Percentiles rank a stretch among this genome's conserved stretches.
These are phyloP conservation scores for Alethe castanea DNA, from an alignment of 2,113 vertebrate genomes.

Conservation along the genomic window DNA sequence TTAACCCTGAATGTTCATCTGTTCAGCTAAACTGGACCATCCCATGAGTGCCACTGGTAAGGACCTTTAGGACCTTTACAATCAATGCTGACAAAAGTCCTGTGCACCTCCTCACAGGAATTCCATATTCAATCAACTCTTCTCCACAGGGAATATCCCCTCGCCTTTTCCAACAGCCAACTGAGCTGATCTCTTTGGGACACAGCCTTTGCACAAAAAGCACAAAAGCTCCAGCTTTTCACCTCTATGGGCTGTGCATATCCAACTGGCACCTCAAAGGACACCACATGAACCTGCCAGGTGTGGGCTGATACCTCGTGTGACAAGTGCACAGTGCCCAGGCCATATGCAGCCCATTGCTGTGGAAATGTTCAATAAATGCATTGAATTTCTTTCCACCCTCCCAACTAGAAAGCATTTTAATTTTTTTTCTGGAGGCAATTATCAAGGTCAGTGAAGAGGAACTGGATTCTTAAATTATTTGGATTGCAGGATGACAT, in stretches of 20 bases:
- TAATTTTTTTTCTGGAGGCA: neutral
- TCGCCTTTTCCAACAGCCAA: neutral
- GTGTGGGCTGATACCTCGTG: neutral
- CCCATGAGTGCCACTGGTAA: neutral
- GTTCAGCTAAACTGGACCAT: neutral
- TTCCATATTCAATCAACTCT: neutral
- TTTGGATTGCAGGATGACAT: neutral
- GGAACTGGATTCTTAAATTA: neutral
- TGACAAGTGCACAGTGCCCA: neutral
- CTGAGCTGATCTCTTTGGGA: neutral
- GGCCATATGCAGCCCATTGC: neutral
- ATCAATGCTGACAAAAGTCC: neutral
- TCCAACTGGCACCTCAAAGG: neutral
- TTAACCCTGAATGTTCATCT: neutral
- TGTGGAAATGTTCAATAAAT: neutral
- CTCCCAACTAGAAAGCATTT: neutral
- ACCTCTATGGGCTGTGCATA: neutral
- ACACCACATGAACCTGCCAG: neutral
- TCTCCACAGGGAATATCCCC: neutral
- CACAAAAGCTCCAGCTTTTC: neutral
- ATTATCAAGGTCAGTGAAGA: neutral
- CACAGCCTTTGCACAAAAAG: neutral
- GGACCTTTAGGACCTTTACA: neutral
- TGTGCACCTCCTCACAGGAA: neutral
- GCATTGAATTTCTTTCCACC: neutral